Evolutionary conservation across 2,888 invertebrate species (phyloP), one percentile per base, ranked within the genome.

Genomic region (Linhomoeus sp.): DNA sequence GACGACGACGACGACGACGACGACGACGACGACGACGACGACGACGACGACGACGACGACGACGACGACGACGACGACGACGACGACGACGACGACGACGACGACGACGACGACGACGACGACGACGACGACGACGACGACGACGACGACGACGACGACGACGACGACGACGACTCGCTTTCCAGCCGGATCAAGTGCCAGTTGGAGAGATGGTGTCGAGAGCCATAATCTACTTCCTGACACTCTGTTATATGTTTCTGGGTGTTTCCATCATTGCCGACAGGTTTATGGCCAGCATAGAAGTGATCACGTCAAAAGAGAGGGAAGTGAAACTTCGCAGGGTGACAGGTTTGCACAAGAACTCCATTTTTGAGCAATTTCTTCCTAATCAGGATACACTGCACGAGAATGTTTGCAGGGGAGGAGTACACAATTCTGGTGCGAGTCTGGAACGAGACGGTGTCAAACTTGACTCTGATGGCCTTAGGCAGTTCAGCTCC

Each of bases 221-320:
- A 29, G 94, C 94, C 40, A 61, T 80, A 52, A 78, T 86, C 51
- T 99, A 97, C 71, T 87, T 94, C 71, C 57, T 84, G 45, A 71
- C 76, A 41, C 76, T 99, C 67, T 72, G 82, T 59, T 99, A 92
- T 68, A 77, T 94, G 66, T 99, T 97, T 72, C 82, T 99, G 64
- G 97, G 94, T 46, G 94, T 97, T 41, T 92, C 92, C 56, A 92
- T 97, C 66, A 82, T 94, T 54, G 88, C 94, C 54, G 97, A 97
- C 67, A 78, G 90, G 26, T 97, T 97, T 71, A 97, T 97, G 97
- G 88, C 88, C 24, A 83, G 94, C 59, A 97, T 97, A 65, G 94
- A 97, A 73, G 88, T 88, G 56, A 97, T 97, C 67, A 97, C 97
- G 43, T 90, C 92, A 1, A 81, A 90, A 64, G 94, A 97, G 66